These are phyloP conservation scores for Dicrostonyx torquatus DNA, from an alignment of 2,797 vertebrate genomes.

Conservation along the genomic window DNA sequence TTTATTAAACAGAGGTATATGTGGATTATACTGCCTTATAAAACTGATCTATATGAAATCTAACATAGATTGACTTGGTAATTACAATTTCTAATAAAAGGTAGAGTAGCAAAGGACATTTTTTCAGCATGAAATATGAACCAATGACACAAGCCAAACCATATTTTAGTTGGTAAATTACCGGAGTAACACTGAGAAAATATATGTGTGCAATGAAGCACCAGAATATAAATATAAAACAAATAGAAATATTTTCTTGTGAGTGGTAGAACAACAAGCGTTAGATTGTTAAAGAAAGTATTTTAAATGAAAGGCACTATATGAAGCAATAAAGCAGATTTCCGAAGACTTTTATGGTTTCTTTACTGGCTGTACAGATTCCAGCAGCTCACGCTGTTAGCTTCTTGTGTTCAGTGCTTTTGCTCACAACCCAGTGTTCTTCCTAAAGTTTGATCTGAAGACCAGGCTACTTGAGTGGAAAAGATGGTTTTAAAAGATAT, in stretches of 20 bases:
- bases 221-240: conserved; percentile 69
- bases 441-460: conserved; percentile 12
- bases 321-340: background rate
- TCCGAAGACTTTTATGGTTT: background rate
- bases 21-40: conserved; percentile 36
- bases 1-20: conserved; percentile 41
- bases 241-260: conserved; percentile 33
- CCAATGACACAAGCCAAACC: conserved; percentile 75
- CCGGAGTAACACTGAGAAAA: conserved; percentile 4
- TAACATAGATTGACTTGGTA: conserved; percentile 78
- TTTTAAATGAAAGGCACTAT: conserved; percentile 30
- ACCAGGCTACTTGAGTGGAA: background rate
- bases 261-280: conserved; percentile 64
- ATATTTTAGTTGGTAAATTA: conserved; percentile 80
- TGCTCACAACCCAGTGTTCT: conserved; percentile 1
- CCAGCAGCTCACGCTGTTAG: background rate
- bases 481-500: background rate
- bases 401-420: background rate
- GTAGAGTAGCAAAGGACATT: conserved; percentile 79
- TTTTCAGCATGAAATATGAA: conserved; percentile 78
- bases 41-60: conserved; percentile 68
- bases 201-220: conserved; percentile 72
- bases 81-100: conserved; percentile 83
- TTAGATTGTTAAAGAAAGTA: conserved; percentile 66
- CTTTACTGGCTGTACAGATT: background rate